Evolutionary conservation across 1,140 invertebrate genomes (phyloP), one percentile per base, ranked within the genome.

Genomic region (Brachystomella parvula): DNA sequence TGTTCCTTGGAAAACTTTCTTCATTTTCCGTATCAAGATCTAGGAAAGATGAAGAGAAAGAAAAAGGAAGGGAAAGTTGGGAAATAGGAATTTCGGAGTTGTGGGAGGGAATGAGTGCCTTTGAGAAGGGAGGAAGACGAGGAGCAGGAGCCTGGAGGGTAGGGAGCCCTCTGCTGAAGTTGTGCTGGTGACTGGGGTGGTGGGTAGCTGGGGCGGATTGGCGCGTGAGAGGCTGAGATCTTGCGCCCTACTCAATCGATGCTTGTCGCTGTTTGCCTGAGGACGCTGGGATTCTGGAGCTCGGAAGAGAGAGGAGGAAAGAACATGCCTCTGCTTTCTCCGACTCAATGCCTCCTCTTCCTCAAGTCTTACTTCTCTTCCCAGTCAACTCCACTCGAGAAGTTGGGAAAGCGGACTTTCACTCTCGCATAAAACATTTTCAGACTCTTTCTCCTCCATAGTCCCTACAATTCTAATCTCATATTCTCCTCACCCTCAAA

Each of bases 171-270:
- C 35, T 39, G 35, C 35, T 39, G 35, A 19, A 19, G 35, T 6
- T 39, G 35, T 6, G 6, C 35, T 19, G 6, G 35, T 39, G 35
- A 6, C 19, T 6, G 19, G 35, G 35, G 19, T 9, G 6, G 35
- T 9, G 19, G 35, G 35, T 19, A 9, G 6, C 35, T 39, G 6
- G 6, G 35, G 35, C 35, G 35, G 35, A 39, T 39, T 39, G 35
- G 35, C 35, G 35, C 35, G 35, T 39, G 6, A 19, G 35, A 9
- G 6, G 35, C 21, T 53, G 12, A 24, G 49, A 53, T 53, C 49
- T 24, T 53, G 49, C 49, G 49, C 49, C 49, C 15, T 53, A 3
- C 49, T 53, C 49, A 53, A 53, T 53, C 49, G 49, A 53, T 53
- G 49, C 24, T 24, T 53, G 15, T 26, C 49, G 12, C 49, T 53